These are phyloP conservation scores for Gorsachius magnificus DNA, from an alignment of 2,797 vertebrate species.

Conservation along the genomic window DNA sequence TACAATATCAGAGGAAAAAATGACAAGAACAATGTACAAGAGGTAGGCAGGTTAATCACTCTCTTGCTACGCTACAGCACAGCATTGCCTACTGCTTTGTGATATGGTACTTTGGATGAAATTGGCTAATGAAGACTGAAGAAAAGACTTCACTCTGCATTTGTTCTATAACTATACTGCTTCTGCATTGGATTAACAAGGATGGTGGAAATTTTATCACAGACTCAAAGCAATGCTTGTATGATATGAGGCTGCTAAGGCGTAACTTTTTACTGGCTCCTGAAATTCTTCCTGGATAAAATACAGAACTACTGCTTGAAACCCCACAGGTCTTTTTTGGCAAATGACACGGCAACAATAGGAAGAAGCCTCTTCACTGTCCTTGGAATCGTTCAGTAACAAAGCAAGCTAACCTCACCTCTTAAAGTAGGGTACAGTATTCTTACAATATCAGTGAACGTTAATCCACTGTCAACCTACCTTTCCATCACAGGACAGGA, in stretches of 20 bases:
- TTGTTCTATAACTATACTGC: not conserved
- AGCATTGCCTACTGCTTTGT: not conserved
- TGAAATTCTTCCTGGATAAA: not conserved
- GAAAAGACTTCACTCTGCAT: not conserved
- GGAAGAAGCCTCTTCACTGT: not conserved
- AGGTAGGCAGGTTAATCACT: not conserved
- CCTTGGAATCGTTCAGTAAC: not conserved
- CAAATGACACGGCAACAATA: not conserved
- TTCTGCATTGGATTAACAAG: not conserved
- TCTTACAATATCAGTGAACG: not conserved
- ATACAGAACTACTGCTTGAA: not conserved
- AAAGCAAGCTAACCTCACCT: not conserved
- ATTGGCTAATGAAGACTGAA: not conserved
- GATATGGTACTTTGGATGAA: not conserved
- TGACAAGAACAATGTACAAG: not conserved
- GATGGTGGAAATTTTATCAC: not conserved
- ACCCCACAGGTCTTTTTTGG: not conserved
- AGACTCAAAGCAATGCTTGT: not conserved
- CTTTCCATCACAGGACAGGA: conserved; percentile 79
- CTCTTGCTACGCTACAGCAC: not conserved
- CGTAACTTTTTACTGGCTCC: not conserved
- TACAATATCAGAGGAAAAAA: not conserved
- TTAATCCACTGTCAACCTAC: conserved; percentile 69
- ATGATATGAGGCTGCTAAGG: not conserved
- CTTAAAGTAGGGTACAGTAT: not conserved